These are phyloP conservation scores for Achatina immaculata DNA, from an alignment of 1,140 invertebrate genomes.

Conservation along the genomic window DNA sequence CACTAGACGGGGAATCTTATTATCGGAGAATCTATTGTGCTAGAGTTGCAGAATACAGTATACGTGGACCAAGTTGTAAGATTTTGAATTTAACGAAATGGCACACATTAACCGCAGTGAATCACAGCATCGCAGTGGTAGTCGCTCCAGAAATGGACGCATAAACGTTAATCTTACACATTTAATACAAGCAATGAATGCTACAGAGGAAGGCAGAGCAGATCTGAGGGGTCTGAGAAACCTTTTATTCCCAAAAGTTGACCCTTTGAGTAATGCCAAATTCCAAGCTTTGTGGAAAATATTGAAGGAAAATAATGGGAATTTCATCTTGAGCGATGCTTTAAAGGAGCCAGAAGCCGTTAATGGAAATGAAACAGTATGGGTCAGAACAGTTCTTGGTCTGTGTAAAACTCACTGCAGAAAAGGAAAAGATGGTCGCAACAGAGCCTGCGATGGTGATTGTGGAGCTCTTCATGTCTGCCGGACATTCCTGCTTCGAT, in stretches of 20 bases:
- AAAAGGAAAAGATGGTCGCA: background rate
- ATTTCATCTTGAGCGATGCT: background rate
- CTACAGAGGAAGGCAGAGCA: background rate
- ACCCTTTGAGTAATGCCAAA: background rate
- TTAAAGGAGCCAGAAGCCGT: background rate
- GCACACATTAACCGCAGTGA: too few relatives aligned
- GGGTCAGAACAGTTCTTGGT: constrained; percentile 6
- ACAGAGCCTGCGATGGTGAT: background rate
- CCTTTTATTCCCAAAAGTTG: background rate
- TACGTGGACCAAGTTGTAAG: too few relatives aligned
- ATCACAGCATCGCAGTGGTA: too few relatives aligned
- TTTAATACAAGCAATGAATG: too few relatives aligned
- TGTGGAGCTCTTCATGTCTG: constrained; percentile 30
- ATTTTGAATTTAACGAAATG: too few relatives aligned
- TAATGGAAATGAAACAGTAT: constrained; percentile 19
- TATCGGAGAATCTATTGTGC: too few relatives aligned
- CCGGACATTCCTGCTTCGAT: constrained; percentile 9
- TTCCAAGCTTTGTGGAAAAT: background rate
- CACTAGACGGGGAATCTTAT: too few relatives aligned
- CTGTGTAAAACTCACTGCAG: constrained; percentile 23
- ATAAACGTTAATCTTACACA: too few relatives aligned
- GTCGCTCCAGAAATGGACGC: too few relatives aligned
- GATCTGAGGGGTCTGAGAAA: background rate
- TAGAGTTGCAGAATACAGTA: too few relatives aligned
- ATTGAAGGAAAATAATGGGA: background rate